A percentile compares a stretch with the other conserved stretches of the same genome.
Evolutionary conservation across 2,797 vertebrate species (phyloP).

Genomic region (Propithecus perrieri): DNA sequence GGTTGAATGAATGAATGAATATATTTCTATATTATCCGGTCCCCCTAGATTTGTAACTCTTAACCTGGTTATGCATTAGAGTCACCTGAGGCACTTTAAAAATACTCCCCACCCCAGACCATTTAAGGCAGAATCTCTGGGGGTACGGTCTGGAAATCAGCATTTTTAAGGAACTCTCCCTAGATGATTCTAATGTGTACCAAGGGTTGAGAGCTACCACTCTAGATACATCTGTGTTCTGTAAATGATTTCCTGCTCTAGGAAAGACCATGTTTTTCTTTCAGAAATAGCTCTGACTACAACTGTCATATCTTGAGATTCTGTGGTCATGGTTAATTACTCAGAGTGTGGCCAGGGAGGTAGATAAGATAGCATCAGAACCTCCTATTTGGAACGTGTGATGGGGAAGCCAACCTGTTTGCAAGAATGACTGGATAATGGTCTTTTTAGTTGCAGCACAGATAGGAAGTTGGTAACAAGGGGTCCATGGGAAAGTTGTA

Average conservation of each 20-base stretch:
- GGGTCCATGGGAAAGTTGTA: not conserved
- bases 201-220: not conserved
- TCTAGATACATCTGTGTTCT: not conserved
- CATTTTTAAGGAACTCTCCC: not conserved
- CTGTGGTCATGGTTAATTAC: not conserved
- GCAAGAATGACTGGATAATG: not conserved
- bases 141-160: not conserved
- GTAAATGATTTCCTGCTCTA: not conserved
- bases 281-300: not conserved
- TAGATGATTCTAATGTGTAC: not conserved
- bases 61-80: not conserved
- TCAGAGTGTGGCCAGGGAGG: not conserved
- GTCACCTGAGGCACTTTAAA: not conserved
- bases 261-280: not conserved
- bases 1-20: not conserved
- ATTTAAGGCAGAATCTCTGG: not conserved
- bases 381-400: not conserved
- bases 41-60: not conserved
- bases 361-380: not conserved
- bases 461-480: not conserved
- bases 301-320: not conserved
- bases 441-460: not conserved
- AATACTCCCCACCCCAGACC: not conserved
- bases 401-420: not conserved
- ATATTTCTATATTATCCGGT: not conserved